Conservation (phyloP, 1,140 invertebrate species). For the Penaeus chinensis region DNA sequence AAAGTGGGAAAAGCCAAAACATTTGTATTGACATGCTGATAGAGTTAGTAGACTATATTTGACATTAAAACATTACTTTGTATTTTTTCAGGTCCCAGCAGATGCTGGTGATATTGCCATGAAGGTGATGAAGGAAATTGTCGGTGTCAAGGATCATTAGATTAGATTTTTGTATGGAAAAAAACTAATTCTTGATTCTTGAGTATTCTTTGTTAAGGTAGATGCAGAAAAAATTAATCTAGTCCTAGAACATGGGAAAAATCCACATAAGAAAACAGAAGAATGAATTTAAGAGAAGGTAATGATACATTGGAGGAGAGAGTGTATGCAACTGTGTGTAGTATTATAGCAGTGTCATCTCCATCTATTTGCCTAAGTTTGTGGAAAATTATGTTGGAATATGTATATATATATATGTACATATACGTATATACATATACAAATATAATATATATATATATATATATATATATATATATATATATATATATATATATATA, state of each 20-base stretch:
- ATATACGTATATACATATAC: neutral
- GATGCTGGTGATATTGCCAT: slow-evolving; percentile 36
- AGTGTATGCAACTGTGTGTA: too few species aligned
- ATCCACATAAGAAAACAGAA: too few species aligned
- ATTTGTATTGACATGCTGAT: neutral
- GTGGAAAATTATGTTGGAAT: neutral
- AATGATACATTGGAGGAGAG: too few species aligned
- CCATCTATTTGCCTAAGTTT: too few species aligned
- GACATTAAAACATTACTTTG: neutral
- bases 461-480: neutral
- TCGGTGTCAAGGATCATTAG: slow-evolving; percentile 31
- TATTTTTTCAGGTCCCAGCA: slow-evolving; percentile 23
- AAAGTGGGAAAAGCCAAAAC: too few species aligned
- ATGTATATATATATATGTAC: neutral
- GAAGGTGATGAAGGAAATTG: slow-evolving; percentile 41
- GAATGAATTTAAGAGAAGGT: too few species aligned
- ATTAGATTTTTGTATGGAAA: neutral
- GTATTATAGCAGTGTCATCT: too few species aligned
- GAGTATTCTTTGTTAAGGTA: neutral
- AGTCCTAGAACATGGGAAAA: too few species aligned
- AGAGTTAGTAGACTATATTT: neutral
- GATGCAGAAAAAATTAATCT: neutral
- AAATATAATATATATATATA: slow-evolving; percentile 15
- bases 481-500: neutral
- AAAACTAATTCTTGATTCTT: neutral